Base-by-base conservation (phyloP, 2,797 vertebrate species). In the Anguilla marmorata region DNA sequence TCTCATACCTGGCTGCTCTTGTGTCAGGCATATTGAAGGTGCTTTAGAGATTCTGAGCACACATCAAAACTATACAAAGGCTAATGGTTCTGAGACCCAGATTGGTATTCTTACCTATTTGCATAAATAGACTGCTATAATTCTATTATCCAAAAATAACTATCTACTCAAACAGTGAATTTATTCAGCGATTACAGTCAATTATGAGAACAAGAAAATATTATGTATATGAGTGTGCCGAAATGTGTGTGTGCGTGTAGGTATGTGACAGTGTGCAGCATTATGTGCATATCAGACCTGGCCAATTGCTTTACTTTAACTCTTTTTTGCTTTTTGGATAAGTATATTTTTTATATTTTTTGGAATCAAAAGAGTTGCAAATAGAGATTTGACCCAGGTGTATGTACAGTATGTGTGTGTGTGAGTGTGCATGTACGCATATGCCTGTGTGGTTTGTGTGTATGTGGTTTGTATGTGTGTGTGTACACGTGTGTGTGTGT, bases 111-210 rank as follows among this genome's bases (percentile, higher is more conserved):
- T 69, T 52, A 27, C 82, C 30, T 27, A 88, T 88, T 85, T 85
- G 41, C 87, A 88, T 80, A 85, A 85, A 88, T 84, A 88, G 52
- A 85, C 52, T 54, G 86, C 60, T 60, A 50, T 88, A 88, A 85
- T 88, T 69, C 14, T 84, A 85, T 85, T 85, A 85, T 45, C 50
- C 12, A 19, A 88, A 86, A 72, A 86, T 74, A 79, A 85, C n/a
- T 27, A 30, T 7, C 6, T 48, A 30, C 37, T 80, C 76, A n/a
- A 58, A 76, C 12, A 85, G 83, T 37, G 0, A 27, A 48, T 80
- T 21, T 48, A 80, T 80, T 80, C 76, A 48, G 37, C 76, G 48
- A 16, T 45, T 33, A 76, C 3, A 80, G 41, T 80, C 37, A 19
- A 3, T 48, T 80, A 41, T 45, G 7, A 45, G 41, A 48, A 48